Conservation (phyloP, 2,888 invertebrate genomes). For the Cryptosula pallasiana region DNA sequence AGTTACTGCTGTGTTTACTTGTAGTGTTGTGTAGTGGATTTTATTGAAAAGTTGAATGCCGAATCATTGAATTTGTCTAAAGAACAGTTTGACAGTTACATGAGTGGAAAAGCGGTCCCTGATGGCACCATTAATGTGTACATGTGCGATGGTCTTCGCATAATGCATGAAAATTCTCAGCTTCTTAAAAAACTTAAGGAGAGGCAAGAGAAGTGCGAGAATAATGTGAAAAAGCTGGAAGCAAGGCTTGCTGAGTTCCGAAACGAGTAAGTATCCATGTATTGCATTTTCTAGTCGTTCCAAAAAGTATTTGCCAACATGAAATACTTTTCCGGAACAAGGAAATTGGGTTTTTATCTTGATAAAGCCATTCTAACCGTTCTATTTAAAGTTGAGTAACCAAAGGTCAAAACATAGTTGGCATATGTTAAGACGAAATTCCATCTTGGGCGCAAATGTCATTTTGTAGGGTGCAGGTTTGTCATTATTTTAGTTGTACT, state of each 20-base stretch:
- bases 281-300: no score
- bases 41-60: constrained; percentile 91
- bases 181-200: constrained; percentile 64
- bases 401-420: no score
- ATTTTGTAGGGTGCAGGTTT: not conserved
- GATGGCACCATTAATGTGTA: constrained; percentile 34
- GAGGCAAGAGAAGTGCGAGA: constrained; percentile 62
- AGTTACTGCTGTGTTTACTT: constrained; percentile 34
- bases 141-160: constrained; percentile 64
- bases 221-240: constrained; percentile 64
- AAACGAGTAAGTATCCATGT: not conserved
- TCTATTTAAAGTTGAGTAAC: no score
- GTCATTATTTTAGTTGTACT: not conserved
- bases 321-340: no score
- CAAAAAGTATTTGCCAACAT: no score
- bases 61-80: constrained; percentile 85
- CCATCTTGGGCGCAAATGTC: no score
- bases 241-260: not conserved
- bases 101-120: constrained; percentile 82
- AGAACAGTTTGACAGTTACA: constrained; percentile 88
- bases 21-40: constrained; percentile 94
- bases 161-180: constrained; percentile 74
- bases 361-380: no score
- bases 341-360: no score
- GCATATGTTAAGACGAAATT: no score